Conservation (phyloP, 2,888 invertebrate genomes). For the Fissipunctia ypsillon region DNA sequence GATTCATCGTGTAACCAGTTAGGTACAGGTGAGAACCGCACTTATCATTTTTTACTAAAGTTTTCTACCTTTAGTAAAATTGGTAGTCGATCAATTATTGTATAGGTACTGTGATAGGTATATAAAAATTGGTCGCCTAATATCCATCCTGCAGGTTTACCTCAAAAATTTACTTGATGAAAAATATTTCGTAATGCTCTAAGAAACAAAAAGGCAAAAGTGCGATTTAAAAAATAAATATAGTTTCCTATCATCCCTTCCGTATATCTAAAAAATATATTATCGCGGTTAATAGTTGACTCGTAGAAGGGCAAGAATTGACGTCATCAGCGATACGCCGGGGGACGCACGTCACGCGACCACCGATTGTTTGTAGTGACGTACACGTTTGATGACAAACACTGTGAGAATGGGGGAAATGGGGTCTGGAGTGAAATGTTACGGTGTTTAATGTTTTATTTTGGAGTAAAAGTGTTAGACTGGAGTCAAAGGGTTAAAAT, state of each 20-base stretch:
- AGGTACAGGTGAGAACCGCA: background rate
- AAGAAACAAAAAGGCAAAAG: too few relatives aligned
- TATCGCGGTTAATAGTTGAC: conserved; percentile 40
- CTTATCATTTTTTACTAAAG: background rate
- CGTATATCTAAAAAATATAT: too few relatives aligned
- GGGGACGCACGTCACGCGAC: conserved; percentile 65
- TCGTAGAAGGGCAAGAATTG: conserved; percentile 72
- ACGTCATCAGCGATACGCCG: conserved; percentile 76
- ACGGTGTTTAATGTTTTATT: conserved; percentile 24
- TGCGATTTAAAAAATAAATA: background rate
- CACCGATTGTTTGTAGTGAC: conserved; percentile 53
- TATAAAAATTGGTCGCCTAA: background rate
- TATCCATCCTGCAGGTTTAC: background rate
- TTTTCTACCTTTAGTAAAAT: too few relatives aligned
- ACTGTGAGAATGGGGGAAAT: conserved; percentile 46
- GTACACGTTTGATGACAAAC: conserved; percentile 66
- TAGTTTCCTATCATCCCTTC: background rate
- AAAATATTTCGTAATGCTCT: too few relatives aligned
- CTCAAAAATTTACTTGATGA: too few relatives aligned
- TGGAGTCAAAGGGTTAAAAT: background rate
- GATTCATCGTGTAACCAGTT: conserved; percentile 2
- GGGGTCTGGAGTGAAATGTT: conserved; percentile 23
- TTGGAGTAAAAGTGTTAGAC: background rate
- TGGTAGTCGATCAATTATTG: too few relatives aligned
- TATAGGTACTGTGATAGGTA: too few relatives aligned